A percentile compares a stretch with the other conserved stretches of the same genome.
Evolutionary conservation across 2,888 invertebrate genomes (phyloP).

Genomic region (Drosophila meridionalis): DNA sequence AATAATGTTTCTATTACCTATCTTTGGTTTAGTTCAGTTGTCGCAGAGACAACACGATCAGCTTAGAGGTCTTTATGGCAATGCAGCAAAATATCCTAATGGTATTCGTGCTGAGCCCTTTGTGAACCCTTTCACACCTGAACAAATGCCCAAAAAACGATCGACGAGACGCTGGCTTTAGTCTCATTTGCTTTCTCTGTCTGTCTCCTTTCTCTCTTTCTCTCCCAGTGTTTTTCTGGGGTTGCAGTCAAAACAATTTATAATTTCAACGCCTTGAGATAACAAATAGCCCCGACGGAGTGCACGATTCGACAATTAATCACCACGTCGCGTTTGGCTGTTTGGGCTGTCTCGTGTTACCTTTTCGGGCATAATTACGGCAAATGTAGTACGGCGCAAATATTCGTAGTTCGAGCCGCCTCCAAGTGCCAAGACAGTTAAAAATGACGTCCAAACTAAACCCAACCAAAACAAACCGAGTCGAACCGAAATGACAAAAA

Average conservation of each 20-base stretch:
- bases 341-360: constrained; percentile 60
- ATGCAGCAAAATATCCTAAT: constrained; percentile 30
- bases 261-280: constrained; percentile 79
- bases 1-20: neutral
- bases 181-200: constrained; percentile 24
- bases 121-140: constrained; percentile 74
- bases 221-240: constrained; percentile 32
- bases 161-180: constrained; percentile 44
- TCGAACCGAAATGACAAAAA: constrained; percentile 63
- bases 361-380: constrained; percentile 76
- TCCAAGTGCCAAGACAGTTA: constrained; percentile 66
- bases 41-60: constrained; percentile 50
- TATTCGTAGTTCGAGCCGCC: constrained; percentile 55
- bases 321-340: constrained; percentile 66
- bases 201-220: constrained; percentile 11
- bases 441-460: constrained; percentile 60
- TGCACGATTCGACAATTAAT: constrained; percentile 79
- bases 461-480: neutral
- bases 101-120: constrained; percentile 71
- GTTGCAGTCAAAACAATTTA: constrained; percentile 74
- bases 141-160: constrained; percentile 43
- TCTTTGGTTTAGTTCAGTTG: neutral
- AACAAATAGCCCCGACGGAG: constrained; percentile 74
- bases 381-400: constrained; percentile 66
- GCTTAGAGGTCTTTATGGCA: constrained; percentile 25